Percentiles rank a stretch among this genome's conserved stretches.
phyloP scores from a whole-genome alignment of 2,888 invertebrate genomes.

The Saturnia japonica region DNA sequence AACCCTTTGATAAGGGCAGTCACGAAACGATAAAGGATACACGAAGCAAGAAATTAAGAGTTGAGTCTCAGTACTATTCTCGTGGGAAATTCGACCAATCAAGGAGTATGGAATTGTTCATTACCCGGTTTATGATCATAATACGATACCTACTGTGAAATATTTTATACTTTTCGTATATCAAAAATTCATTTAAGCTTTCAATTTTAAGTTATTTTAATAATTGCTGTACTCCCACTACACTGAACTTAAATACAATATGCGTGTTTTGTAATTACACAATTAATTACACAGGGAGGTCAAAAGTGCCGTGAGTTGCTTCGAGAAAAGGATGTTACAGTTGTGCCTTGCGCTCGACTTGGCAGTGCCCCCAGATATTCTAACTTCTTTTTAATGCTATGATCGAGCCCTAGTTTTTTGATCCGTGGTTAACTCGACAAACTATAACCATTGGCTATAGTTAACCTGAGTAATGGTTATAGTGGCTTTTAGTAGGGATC shows the following conservation, averaged over 20 bases:
- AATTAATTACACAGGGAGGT: too few species aligned
- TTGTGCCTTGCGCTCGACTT: too few species aligned
- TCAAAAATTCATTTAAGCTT: background rate
- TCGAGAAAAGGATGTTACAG: too few species aligned
- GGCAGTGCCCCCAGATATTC: too few species aligned
- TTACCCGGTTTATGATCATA: slow-evolving; percentile 49
- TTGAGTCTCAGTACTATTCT: slow-evolving; percentile 60
- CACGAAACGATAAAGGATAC: slow-evolving; percentile 44
- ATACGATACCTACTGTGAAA: slow-evolving; percentile 35
- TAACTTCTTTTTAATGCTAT: too few species aligned
- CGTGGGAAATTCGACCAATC: slow-evolving; percentile 77
- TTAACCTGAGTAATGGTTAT: too few species aligned
- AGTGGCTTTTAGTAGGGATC: too few species aligned
- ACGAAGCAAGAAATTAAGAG: slow-evolving; percentile 72
- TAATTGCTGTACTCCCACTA: background rate
- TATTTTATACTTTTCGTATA: slow-evolving; percentile 15
- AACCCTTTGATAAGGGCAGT: slow-evolving; percentile 37
- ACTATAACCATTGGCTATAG: too few species aligned
- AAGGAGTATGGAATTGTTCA: slow-evolving; percentile 65
- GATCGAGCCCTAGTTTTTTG: too few species aligned
- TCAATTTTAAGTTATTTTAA: background rate
- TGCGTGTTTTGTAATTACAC: background rate
- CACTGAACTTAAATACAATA: background rate
- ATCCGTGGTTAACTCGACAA: too few species aligned
- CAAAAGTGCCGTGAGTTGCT: too few species aligned